Evolutionary conservation across 2,888 invertebrate genomes (phyloP).

Genomic region (Rotaria socialis): DNA sequence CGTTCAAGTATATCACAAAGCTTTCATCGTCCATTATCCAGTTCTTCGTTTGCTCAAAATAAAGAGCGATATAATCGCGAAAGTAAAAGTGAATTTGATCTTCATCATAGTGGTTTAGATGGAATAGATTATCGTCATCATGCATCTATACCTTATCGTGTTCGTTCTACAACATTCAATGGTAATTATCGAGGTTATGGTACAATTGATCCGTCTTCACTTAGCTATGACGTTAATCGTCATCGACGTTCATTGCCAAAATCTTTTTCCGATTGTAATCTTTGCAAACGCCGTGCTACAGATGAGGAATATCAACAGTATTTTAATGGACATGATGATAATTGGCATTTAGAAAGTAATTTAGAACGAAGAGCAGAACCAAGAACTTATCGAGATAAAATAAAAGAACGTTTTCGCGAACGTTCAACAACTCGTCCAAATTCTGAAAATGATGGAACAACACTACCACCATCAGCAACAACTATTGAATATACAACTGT

Average conservation of each 20-base stretch:
- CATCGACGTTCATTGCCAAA: background rate
- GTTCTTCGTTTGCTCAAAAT: background rate
- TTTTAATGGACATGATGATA: background rate
- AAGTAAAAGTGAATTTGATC: constrained; percentile 17
- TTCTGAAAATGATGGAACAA: background rate
- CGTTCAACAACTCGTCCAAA: background rate
- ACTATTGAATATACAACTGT: constrained; percentile 11
- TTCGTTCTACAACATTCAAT: background rate
- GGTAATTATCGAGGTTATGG: background rate
- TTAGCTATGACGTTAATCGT: background rate
- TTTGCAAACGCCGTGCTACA: background rate
- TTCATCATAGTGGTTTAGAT: too few relatives aligned
- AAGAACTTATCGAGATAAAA: background rate
- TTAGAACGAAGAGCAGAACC: background rate
- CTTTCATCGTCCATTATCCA: background rate
- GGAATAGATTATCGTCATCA: background rate
- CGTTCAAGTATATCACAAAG: background rate
- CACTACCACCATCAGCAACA: background rate
- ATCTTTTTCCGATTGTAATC: constrained; percentile 35
- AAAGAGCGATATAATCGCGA: background rate
- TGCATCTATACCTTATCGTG: background rate
- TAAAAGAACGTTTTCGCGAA: constrained; percentile 29
- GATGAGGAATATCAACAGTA: background rate
- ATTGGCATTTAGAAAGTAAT: background rate
- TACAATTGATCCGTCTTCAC: background rate